phyloP scores from a whole-genome alignment of 2,888 invertebrate species.

The Liopterus haemorrhoidalis region DNA sequence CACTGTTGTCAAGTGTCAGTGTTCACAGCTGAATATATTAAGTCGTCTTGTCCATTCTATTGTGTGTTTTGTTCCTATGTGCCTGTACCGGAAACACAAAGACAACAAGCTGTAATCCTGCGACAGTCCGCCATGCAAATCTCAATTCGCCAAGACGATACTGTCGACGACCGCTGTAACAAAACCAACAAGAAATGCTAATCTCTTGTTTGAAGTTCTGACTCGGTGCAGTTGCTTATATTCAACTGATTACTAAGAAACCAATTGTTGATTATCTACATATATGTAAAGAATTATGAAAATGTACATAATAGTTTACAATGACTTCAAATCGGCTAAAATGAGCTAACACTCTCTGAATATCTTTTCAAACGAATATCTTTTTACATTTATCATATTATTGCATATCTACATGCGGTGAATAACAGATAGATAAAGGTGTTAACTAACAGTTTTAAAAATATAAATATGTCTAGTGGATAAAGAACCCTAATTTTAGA shows the following conservation, averaged over 20 bases:
- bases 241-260: no score
- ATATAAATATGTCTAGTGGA: no score
- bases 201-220: no score
- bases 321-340: not conserved
- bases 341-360: no score
- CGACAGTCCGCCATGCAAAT: slow-evolving; percentile 11
- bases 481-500: no score
- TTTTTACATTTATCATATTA: no score
- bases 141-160: slow-evolving; percentile 8
- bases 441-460: no score
- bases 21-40: slow-evolving; percentile 3
- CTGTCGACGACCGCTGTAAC: not conserved
- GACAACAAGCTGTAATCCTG: slow-evolving; percentile 19
- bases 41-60: not conserved
- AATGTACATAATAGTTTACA: slow-evolving; percentile 13
- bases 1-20: slow-evolving; percentile 3
- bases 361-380: no score
- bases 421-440: no score
- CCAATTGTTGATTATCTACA: no score
- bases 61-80: slow-evolving; percentile 1
- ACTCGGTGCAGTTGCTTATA: no score
- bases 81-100: slow-evolving; percentile 9
- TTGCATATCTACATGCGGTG: no score
- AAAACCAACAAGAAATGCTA: not conserved
- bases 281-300: slow-evolving; percentile 7